Conservation (phyloP, 2,113 vertebrate genomes). For the Brevimyrus niger region DNA sequence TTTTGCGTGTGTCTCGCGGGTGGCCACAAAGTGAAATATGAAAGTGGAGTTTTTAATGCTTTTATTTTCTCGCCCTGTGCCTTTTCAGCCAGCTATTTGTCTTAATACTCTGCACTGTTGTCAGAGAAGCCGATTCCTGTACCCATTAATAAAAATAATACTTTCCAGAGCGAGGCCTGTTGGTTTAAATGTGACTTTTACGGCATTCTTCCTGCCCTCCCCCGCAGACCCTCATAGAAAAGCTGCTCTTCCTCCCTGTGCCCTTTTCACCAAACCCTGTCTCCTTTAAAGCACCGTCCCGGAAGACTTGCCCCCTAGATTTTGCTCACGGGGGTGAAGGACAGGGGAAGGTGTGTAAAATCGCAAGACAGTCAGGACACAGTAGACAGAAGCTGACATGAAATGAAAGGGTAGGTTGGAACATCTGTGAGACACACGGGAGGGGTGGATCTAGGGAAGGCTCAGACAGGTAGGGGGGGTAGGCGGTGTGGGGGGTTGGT, state of each 20-base stretch:
- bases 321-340: conserved; percentile 30
- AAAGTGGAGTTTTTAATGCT: conserved; percentile 41
- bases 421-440: not conserved
- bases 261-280: conserved; percentile 21
- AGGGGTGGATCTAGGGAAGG: not conserved
- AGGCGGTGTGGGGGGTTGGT: too few species aligned
- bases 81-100: conserved; percentile 61
- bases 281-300: not conserved
- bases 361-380: not conserved
- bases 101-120: conserved; percentile 64
- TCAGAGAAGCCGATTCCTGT: conserved; percentile 64
- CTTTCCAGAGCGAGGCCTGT: conserved; percentile 61
- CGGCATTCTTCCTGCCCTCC: conserved; percentile 31
- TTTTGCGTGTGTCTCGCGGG: conserved; percentile 18
- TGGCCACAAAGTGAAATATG: conserved; percentile 62
- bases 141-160: conserved; percentile 72
- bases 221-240: too few species aligned
- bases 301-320: too few species aligned
- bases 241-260: conserved; percentile 2
- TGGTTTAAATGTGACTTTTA: conserved; percentile 62
- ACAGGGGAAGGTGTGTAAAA: not conserved
- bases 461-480: not conserved
- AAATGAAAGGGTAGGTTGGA: not conserved
- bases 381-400: not conserved
- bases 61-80: conserved; percentile 57